Percentiles rank a stretch among this genome's conserved stretches.
phyloP scores from a whole-genome alignment of 2,888 invertebrate genomes.

The Acrobeloides nanus region DNA sequence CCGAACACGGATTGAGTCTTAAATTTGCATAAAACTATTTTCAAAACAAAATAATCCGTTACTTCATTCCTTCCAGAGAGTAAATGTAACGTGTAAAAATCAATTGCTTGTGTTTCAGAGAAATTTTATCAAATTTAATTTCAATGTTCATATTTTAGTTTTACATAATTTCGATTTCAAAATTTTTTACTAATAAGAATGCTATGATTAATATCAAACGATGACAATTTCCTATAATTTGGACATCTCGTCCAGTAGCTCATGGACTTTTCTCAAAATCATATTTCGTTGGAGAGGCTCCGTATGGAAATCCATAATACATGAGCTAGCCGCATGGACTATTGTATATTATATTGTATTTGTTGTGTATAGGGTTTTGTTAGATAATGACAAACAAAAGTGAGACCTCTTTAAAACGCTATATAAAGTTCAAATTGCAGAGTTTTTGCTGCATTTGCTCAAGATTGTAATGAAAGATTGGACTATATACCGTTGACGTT shows the following conservation, averaged over 20 bases:
- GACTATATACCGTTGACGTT: constrained; percentile 15
- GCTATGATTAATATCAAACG: no score
- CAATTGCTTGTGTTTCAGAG: no score
- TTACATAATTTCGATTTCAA: no score
- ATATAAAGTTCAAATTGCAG: not conserved
- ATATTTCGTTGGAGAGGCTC: constrained; percentile 28
- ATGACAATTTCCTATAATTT: constrained; percentile 8
- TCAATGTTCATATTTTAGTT: no score
- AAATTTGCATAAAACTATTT: no score
- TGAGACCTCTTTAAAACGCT: constrained; percentile 8
- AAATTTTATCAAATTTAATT: no score
- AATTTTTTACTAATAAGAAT: no score
- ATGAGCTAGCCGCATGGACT: constrained; percentile 38
- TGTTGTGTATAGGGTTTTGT: constrained; percentile 33
- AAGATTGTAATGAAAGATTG: not conserved
- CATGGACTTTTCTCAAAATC: constrained; percentile 8
- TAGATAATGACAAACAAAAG: constrained; percentile 30
- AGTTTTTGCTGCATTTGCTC: constrained; percentile 7
- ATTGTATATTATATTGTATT: constrained; percentile 35
- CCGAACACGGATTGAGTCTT: no score
- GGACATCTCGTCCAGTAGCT: constrained; percentile 8
- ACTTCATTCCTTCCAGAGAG: no score
- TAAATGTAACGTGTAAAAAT: no score
- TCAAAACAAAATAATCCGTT: no score
- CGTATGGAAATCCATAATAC: constrained; percentile 37